Conservation (phyloP, 2,888 invertebrate species). For the Thecophora atra region DNA sequence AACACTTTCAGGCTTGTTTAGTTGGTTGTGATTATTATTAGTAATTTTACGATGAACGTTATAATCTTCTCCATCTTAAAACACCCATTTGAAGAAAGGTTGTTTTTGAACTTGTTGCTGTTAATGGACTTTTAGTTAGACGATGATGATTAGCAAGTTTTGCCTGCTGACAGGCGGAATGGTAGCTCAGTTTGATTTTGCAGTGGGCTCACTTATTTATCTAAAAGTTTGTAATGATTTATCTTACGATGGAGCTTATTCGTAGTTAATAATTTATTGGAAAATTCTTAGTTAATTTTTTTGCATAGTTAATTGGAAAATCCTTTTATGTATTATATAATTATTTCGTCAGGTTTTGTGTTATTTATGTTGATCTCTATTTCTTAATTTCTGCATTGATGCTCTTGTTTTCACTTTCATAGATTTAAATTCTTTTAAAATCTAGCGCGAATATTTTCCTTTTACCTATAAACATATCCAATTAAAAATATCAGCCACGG, state of each 20-base stretch:
- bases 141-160: neutral
- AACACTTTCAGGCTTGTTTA: neutral
- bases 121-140: too few relatives aligned
- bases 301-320: conserved; percentile 2
- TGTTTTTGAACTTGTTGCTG: neutral
- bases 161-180: conserved; percentile 1
- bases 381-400: too few relatives aligned
- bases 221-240: conserved; percentile 23
- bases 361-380: neutral
- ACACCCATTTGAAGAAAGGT: neutral
- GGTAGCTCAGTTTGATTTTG: too few relatives aligned
- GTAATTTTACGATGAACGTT: neutral
- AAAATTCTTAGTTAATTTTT: too few relatives aligned
- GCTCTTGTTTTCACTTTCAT: too few relatives aligned
- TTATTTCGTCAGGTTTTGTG: neutral
- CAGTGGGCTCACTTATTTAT: neutral
- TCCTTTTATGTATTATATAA: neutral
- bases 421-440: too few relatives aligned
- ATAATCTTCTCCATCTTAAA: neutral
- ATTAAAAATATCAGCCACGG: conserved; percentile 12
- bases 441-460: too few relatives aligned
- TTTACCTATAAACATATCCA: conserved; percentile 12
- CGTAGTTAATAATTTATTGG: too few relatives aligned
- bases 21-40: conserved; percentile 8
- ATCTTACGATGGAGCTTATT: neutral